phyloP scores from a whole-genome alignment of 2,797 vertebrate genomes.

The Channa striata region DNA sequence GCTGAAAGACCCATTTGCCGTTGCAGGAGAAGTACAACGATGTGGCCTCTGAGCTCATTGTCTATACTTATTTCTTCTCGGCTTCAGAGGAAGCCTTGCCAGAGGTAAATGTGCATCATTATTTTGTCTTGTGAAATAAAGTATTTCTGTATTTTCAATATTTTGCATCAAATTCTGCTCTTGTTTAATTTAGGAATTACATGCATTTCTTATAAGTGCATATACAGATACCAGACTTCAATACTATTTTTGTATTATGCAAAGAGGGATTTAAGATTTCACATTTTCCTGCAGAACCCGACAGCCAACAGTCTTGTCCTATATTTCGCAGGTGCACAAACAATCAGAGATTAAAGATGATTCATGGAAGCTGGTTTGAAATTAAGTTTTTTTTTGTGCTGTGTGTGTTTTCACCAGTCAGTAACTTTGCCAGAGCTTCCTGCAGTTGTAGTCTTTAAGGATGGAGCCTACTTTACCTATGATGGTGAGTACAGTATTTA shows the following conservation, averaged over 20 bases:
- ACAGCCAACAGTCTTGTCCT: constrained; percentile 16
- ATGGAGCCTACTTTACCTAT: constrained; percentile 92
- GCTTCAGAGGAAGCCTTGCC: constrained; percentile 93
- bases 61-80: constrained; percentile 98
- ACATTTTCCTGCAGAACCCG: constrained; percentile 14
- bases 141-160: background rate
- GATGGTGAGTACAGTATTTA: constrained; percentile 89
- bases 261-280: constrained; percentile 10
- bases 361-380: constrained; percentile 37
- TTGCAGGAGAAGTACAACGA: constrained; percentile 96
- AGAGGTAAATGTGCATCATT: constrained; percentile 83
- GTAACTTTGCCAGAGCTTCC: constrained; percentile 92
- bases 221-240: background rate
- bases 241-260: constrained; percentile 12
- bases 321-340: constrained; percentile 32
- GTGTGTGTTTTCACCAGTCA: constrained; percentile 79
- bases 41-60: constrained; percentile 95
- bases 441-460: constrained; percentile 95
- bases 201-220: background rate
- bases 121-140: background rate
- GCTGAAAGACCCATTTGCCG: constrained; percentile 18
- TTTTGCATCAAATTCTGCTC: background rate
- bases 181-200: background rate
- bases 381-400: constrained; percentile 6
- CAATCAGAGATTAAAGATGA: constrained; percentile 14